A percentile compares a stretch with the other conserved stretches of the same genome.
Conservation (phyloP, 2,888 invertebrate species). For the Drosophila nigricruria region DNA sequence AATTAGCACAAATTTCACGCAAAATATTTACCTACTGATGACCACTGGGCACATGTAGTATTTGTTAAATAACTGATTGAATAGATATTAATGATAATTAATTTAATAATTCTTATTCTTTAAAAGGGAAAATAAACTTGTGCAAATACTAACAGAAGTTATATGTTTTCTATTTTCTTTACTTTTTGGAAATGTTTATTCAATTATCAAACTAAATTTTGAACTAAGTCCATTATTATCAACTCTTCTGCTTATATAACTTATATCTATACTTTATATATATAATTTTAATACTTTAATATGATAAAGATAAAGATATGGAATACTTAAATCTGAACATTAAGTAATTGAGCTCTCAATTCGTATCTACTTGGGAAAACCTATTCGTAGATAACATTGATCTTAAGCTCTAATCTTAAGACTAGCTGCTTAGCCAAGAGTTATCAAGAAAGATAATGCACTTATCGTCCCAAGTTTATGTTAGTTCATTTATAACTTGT, state of each 20-base stretch:
- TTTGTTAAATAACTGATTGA: constrained; percentile 1
- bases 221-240: background rate
- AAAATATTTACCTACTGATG: constrained; percentile 42
- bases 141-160: constrained; percentile 8
- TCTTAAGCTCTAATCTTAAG: background rate
- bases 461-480: background rate
- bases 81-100: constrained; percentile 8
- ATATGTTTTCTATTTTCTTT: background rate
- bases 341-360: background rate
- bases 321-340: background rate
- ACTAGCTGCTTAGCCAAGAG: background rate
- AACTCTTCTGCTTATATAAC: background rate
- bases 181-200: background rate
- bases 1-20: constrained; percentile 11
- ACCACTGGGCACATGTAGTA: background rate
- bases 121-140: background rate
- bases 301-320: background rate
- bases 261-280: background rate
- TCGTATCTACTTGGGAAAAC: background rate
- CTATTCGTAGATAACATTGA: constrained; percentile 8
- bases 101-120: constrained; percentile 6
- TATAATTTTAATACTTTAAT: background rate
- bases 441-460: background rate
- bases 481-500: background rate
- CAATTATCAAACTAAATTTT: background rate